These are phyloP conservation scores for Cantharis rustica DNA, from an alignment of 2,888 invertebrate genomes.

Conservation along the genomic window DNA sequence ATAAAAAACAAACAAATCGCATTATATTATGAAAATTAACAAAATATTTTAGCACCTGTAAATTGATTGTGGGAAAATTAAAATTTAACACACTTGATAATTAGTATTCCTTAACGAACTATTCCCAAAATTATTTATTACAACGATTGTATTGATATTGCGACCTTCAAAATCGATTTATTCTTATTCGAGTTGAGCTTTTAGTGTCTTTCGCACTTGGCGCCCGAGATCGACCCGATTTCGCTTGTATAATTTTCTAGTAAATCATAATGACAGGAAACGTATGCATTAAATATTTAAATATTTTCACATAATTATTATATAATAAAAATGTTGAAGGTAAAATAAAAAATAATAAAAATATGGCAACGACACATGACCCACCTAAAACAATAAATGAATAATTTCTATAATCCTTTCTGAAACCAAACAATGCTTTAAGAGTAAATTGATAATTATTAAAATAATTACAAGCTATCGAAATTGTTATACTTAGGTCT, in stretches of 20 bases:
- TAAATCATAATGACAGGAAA: not conserved
- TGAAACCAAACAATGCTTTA: not conserved
- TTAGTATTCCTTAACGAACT: not conserved
- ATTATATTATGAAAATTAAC: not conserved
- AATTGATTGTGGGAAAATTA: not conserved
- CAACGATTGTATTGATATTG: not conserved
- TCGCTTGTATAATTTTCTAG: not conserved
- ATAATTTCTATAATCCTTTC: not conserved
- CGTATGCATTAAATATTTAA: not conserved
- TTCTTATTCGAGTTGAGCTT: not conserved
- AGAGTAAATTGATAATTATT: not conserved
- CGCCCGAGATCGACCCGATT: not conserved
- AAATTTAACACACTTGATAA: not conserved
- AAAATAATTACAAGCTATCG: not conserved
- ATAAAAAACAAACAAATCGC: not conserved
- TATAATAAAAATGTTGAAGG: not conserved
- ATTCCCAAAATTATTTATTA: not conserved
- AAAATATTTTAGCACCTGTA: not conserved
- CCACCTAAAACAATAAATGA: not conserved
- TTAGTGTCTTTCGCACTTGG: not conserved
- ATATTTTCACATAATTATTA: not conserved
- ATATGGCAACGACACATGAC: not conserved
- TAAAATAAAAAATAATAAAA: not conserved
- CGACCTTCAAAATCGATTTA: not conserved
- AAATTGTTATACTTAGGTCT: not conserved